Percentiles rank a stretch among this genome's conserved stretches.
Conservation (phyloP, 2,888 invertebrate genomes). For the Chloromyia formosa region DNA sequence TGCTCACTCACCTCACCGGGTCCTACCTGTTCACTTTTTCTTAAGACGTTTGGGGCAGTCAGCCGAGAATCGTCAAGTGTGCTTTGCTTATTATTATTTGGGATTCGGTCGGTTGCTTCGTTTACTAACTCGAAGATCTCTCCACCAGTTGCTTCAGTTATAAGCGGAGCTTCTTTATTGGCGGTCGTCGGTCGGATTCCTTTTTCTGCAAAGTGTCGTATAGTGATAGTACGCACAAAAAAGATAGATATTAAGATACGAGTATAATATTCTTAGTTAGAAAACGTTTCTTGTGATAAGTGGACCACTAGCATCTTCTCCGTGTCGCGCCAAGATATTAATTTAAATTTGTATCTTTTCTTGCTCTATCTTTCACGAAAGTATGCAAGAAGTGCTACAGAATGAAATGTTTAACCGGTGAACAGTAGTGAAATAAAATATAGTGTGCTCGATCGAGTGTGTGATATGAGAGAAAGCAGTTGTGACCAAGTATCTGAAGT, state of each 20-base stretch:
- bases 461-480: constrained; percentile 20
- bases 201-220: background rate
- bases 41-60: background rate
- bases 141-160: background rate
- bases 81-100: background rate
- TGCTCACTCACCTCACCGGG: background rate
- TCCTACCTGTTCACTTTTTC: background rate
- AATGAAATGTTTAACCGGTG: background rate
- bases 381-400: background rate
- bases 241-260: too few species aligned
- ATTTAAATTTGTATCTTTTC: background rate
- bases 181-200: background rate
- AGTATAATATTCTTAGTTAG: background rate
- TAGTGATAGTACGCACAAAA: background rate
- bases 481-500: background rate
- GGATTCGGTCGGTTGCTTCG: background rate
- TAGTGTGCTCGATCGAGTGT: background rate
- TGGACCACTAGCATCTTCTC: background rate
- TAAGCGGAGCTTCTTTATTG: background rate
- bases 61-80: background rate
- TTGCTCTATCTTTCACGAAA: background rate
- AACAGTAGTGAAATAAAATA: background rate
- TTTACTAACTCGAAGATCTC: background rate
- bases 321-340: too few species aligned
- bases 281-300: background rate